Evolutionary conservation across 2,113 vertebrate species (phyloP), one percentile per base, ranked within the genome.

Genomic region (Theropithecus gelada): DNA sequence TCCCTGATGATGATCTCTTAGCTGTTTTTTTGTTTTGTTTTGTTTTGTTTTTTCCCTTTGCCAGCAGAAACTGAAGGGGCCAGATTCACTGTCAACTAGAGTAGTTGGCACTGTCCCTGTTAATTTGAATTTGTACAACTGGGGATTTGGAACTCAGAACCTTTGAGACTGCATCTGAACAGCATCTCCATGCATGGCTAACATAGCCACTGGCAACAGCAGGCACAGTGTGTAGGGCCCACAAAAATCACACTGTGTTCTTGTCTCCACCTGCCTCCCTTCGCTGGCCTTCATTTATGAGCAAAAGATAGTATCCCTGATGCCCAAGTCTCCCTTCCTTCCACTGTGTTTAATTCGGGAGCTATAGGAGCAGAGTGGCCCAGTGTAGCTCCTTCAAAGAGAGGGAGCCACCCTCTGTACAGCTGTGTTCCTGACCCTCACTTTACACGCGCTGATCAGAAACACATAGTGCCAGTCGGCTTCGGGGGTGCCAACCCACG

Each of bases 381-480:
- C 86, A 43, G 22, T 23, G 17, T 16, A 11, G 57, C 1, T 89
- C 12, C 68, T 18, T 66, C 66, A 68, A 7, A 35, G 66, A 17
- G 32, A 68, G 61, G 27, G 27, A 64, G 61, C 72, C n/a, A 16
- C 64, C 40, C 59, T 40, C 52, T 70, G 9, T 68, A 59, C 13
- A 80, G 23, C 48, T 92, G 73, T 80, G 6, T 30, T 81, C 2
- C 75, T 93, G 76, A 70, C 43, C 32, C 40, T 88, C n/a, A 59
- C 72, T 93, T 72, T 50, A 70, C 11, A 64, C 4, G 70, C 2
- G 13, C 59, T 94, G 57, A 75, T 81, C 57, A 90, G 93, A 95
- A 89, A 95, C 32, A 45, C 6, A 52, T 8, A 3, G 25, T 25
- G 50, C 4, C 8, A 11, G 35, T 43, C 5, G 2, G 52, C 43